Evolutionary conservation across 2,113 vertebrate species (phyloP).

Genomic region (Excalfactoria chinensis): DNA sequence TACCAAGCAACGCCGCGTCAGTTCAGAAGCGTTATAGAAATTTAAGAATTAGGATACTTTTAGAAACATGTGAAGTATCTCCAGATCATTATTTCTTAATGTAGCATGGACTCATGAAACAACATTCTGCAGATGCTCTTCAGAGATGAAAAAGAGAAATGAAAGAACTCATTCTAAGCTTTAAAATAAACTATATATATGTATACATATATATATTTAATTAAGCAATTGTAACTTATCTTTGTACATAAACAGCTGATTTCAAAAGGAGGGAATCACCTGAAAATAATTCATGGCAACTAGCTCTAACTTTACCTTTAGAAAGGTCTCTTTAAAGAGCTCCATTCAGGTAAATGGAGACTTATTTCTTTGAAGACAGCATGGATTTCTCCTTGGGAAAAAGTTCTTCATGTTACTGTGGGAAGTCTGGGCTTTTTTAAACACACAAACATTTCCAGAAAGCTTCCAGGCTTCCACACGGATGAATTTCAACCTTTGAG

Average conservation of each 20-base stretch:
- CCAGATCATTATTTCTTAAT: background rate
- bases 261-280: background rate
- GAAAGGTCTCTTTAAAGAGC: background rate
- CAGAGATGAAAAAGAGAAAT: background rate
- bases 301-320: background rate
- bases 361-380: background rate
- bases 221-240: background rate
- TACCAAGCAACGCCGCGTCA: background rate
- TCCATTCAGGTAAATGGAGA: background rate
- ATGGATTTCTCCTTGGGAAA: background rate
- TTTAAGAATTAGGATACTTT: background rate
- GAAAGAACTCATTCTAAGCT: background rate
- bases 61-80: background rate
- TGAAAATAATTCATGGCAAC: background rate
- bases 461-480: background rate
- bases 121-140: background rate
- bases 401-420: background rate
- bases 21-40: background rate
- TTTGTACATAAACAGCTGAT: background rate
- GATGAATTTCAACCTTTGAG: background rate
- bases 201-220: no score
- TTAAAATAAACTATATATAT: conserved; percentile 6
- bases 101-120: background rate
- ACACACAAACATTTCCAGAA: background rate
- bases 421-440: background rate